Base-by-base conservation (phyloP, 2,888 invertebrate genomes). In the Pasiphila rectangulata region DNA sequence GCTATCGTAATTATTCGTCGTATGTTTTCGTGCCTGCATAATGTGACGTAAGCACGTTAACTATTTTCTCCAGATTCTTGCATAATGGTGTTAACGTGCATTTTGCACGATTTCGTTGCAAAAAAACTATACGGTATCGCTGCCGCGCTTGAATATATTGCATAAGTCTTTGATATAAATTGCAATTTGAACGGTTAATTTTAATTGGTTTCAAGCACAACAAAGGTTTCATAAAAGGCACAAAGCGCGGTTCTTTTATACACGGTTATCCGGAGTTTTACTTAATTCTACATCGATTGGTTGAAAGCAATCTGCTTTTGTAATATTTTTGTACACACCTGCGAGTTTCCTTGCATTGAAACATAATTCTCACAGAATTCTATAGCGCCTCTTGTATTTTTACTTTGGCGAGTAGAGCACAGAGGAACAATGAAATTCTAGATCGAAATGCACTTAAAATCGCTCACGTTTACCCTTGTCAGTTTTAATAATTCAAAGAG, bases 41-140 rank as follows among this genome's bases (percentile, higher is more conserved):
- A 38, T 49, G 55, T 74, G 71, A 71, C 64, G 72, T 68, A 73
- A 75, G 63, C 56, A 65, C 69, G 71, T 73, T 72, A 67, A 66
- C 71, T 64, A 64, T 57, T 64, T 60, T 61, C 57, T 58, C 63
- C 57, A 50, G 56, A 57, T 46, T 55, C 64, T 69, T 72, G 69
- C 69, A 72, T 72, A 74, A 68, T 69, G 68, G 68, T 64, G 64
- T 61, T 59, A 67, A 65, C 66, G 69, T 65, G 64, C 63, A 62
- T 65, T 68, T 69, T 53, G 64, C 72, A 69, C 70, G 72, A 67
- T 63, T 64, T 64, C 62, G 57, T 57, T 52, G 52, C 61, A 64
- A 69, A 69, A 64, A 68, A 59, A 41, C 32, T 19, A 9, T 32
- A 35, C 29, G 35, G 32, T 23, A 20, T 17, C 15, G 7, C 41